Percentiles rank a stretch among this genome's conserved stretches.
phyloP scores from a whole-genome alignment of 2,797 vertebrate species.

The Acanthopagrus latus region DNA sequence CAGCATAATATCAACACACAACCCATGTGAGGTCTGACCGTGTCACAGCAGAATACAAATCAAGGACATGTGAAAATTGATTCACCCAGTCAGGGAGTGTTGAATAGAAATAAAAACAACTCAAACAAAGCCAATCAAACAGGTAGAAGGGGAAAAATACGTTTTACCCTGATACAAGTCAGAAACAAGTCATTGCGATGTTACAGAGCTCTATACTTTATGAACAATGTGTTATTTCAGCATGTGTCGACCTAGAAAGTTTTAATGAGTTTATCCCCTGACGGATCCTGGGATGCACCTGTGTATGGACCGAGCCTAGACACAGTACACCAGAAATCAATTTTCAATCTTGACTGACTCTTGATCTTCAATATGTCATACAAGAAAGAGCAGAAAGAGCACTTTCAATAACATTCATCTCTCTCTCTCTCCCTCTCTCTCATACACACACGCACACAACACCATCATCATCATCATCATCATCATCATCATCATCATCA shows the following conservation, averaged over 20 bases:
- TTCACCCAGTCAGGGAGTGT: background rate
- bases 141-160: background rate
- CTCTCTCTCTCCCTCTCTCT: background rate
- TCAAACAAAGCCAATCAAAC: background rate
- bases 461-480: background rate
- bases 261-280: slow-evolving; percentile 51
- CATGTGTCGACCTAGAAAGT: slow-evolving; percentile 49
- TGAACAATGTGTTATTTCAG: slow-evolving; percentile 19
- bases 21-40: slow-evolving; percentile 2
- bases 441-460: slow-evolving; percentile 32
- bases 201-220: background rate
- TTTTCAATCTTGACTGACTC: slow-evolving; percentile 71
- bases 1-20: slow-evolving; percentile 44
- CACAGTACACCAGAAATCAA: slow-evolving; percentile 63
- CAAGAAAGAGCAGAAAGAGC: slow-evolving; percentile 33
- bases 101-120: slow-evolving; percentile 16
- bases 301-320: slow-evolving; percentile 18
- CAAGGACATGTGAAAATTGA: slow-evolving; percentile 24
- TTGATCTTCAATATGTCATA: slow-evolving; percentile 65
- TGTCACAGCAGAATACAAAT: slow-evolving; percentile 20
- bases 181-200: slow-evolving; percentile 7
- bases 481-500: too few relatives aligned
- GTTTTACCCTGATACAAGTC: slow-evolving; percentile 1
- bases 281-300: slow-evolving; percentile 50
- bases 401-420: slow-evolving; percentile 56